Base-by-base conservation (phyloP, 2,888 invertebrate genomes). In the Smittia aterrima region DNA sequence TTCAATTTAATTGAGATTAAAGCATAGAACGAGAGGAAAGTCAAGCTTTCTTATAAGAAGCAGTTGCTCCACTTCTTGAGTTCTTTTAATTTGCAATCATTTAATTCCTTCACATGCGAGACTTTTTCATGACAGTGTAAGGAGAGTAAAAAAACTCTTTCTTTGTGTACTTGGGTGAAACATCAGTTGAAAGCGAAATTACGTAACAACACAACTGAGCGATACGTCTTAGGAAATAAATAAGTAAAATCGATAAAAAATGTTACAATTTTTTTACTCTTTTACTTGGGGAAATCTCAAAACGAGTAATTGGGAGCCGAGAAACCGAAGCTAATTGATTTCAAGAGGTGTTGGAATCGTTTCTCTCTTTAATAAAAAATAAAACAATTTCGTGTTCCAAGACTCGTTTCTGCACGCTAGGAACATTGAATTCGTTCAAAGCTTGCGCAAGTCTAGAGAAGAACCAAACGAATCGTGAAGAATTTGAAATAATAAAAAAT, bases 131-230 rank as follows among this genome's bases (percentile, higher is more conserved):
- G 54, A 24, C 70, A 32, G 22, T 20, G 41, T 27, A 11, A 11
- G 16, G 4, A 11, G 40, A 25, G 18, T 16, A 27, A 53, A 32
- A 54, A 53, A 41, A 38, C n/a, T n/a, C 32, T 32, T 9, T 32
- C 9, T 32, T 32, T 32, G 32, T 32, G 41, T 41, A 24, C n/a
- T 66, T 27, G 13, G 11, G 27, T 24, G 62, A 62, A 22, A 62
- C 3, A 54, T 70, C 25, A 53, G 32, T 20, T 70, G 70, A 70
- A 70, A 70, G 70, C 54, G 70, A 70, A 70, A 70, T 70, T 70
- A 54, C 27, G 27, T 54, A 70, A 70, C 32, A 64, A 9, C 4
- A 64, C 13, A 18, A 4, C 24, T 4, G 11, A 24, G 22, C 58
- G 58, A 58, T 58, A 58, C 58, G 58, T 58, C 58, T 58, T 58